Evolutionary conservation across 1,140 invertebrate species (phyloP).

Genomic region (Hycleus cichorii): DNA sequence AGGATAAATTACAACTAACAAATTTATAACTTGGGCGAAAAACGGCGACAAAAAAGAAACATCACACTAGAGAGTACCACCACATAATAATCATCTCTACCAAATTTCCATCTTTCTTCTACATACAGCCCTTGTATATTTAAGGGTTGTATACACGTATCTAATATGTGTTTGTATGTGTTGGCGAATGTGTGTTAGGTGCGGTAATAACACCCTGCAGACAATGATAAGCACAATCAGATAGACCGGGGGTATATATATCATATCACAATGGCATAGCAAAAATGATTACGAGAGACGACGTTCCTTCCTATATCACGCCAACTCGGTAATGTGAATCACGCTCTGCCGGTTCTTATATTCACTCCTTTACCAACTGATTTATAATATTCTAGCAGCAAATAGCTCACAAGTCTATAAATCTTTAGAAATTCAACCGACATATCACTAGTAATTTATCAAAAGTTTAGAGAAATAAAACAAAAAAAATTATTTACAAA

Average conservation of each 20-base stretch:
- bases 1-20: conserved; percentile 23
- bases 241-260: conserved; percentile 33
- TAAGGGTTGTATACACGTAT: no score
- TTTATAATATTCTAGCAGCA: conserved; percentile 30
- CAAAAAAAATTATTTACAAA: no score
- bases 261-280: conserved; percentile 37
- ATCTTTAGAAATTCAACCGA: conserved; percentile 9
- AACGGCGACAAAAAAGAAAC: conserved; percentile 10
- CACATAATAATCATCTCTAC: neutral
- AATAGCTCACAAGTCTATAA: conserved; percentile 24
- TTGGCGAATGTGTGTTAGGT: conserved; percentile 17
- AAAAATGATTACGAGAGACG: conserved; percentile 38
- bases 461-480: neutral
- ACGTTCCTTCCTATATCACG: conserved; percentile 37
- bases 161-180: no score
- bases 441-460: conserved; percentile 12
- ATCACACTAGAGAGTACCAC: neutral
- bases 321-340: conserved; percentile 35
- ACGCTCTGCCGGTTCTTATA: conserved; percentile 36
- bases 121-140: no score
- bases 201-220: conserved; percentile 32
- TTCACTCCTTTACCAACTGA: conserved; percentile 30
- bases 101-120: neutral
- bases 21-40: conserved; percentile 19
- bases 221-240: conserved; percentile 34